Evolutionary conservation across 2,888 invertebrate species (phyloP), one percentile per base, ranked within the genome.

Genomic region (Sphaerophoria taeniata): DNA sequence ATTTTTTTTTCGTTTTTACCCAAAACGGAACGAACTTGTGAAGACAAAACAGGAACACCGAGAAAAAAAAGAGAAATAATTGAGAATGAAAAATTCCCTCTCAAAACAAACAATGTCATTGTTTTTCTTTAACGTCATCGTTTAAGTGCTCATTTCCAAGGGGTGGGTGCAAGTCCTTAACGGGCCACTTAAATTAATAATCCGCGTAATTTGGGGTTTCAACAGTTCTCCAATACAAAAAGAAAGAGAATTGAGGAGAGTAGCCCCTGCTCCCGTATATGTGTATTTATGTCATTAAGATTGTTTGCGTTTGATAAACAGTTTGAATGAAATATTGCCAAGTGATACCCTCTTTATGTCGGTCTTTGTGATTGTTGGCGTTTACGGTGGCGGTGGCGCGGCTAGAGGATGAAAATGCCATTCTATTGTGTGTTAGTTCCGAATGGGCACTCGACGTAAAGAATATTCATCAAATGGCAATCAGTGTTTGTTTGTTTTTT

Each of bases 171-270:
- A 87, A 83, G 75, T 87, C 76, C 87, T 87, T 86, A 88, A 89
- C 89, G 89, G 89, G 88, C 89, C 89, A 91, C 90, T 90, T 91
- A 91, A 91, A 91, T 91, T 91, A 91, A 91, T 91, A 91, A 91
- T 90, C 91, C 89, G 89, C 89, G 90, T 91, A 91, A 91, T 91
- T 91, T 90, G 88, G 89, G 90, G 90, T 90, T 91, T 88, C 89
- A 90, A 88, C 89, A 89, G 87, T 87, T 87, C 84, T 58, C 58
- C 36, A 2, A 43, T 7, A 5, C 79, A 63, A 14, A 81, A 87
- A 83, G 5, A 36, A 36, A 36, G 87, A 84, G 88, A 87, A 55
- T 69, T 51, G 55, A 36, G 36, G 4, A 61, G n/a, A n/a, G n/a
- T 72, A 55, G 72, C 84, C 76, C 63, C 81, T 85, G 67, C 70